A percentile compares a stretch with the other conserved stretches of the same genome.
Evolutionary conservation across 2,797 vertebrate species (phyloP).

Genomic region (Cetoscarus ocellatus): DNA sequence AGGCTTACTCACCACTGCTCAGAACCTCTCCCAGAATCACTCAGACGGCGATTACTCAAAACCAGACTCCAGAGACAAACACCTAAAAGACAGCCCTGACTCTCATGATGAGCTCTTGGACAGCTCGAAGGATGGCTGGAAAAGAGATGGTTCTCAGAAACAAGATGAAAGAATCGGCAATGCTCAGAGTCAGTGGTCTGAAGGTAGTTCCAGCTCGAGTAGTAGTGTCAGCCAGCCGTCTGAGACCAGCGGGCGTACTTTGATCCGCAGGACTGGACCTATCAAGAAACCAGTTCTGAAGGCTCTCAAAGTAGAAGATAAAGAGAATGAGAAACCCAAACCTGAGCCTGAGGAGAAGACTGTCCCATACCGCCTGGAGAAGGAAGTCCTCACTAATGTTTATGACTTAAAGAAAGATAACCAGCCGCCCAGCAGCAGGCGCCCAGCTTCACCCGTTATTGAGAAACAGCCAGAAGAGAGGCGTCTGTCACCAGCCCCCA

Average conservation of each 20-base stretch:
- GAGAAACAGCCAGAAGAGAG: slow-evolving; percentile 83
- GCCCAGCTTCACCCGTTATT: slow-evolving; percentile 79
- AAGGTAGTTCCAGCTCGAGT: slow-evolving; percentile 79
- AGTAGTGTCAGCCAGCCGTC: slow-evolving; percentile 82
- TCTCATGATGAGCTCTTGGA: slow-evolving; percentile 73
- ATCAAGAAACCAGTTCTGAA: slow-evolving; percentile 99
- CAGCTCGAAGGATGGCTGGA: slow-evolving; percentile 88
- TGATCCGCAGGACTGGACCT: slow-evolving; percentile 91
- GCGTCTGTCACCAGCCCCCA: slow-evolving; percentile 69
- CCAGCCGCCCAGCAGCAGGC: slow-evolving; percentile 76
- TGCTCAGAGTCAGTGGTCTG: slow-evolving; percentile 87
- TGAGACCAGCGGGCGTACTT: slow-evolving; percentile 86
- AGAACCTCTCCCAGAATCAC: slow-evolving; percentile 79
- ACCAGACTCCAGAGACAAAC: slow-evolving; percentile 84
- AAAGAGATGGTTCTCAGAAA: slow-evolving; percentile 84
- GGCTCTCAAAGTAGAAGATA: slow-evolving; percentile 97
- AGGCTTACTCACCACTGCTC: slow-evolving; percentile 75
- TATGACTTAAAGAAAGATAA: slow-evolving; percentile 88
- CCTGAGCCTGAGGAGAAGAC: slow-evolving; percentile 89
- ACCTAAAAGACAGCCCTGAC: slow-evolving; percentile 82
- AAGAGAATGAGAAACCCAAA: slow-evolving; percentile 95
- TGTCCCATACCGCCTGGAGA: slow-evolving; percentile 86
- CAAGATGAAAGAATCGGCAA: slow-evolving; percentile 75
- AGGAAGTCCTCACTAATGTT: slow-evolving; percentile 86
- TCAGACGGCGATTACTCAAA: slow-evolving; percentile 85